Evolutionary conservation across 2,797 vertebrate genomes (phyloP), one percentile per base, ranked within the genome.

Genomic region (Pitangus sulphuratus): DNA sequence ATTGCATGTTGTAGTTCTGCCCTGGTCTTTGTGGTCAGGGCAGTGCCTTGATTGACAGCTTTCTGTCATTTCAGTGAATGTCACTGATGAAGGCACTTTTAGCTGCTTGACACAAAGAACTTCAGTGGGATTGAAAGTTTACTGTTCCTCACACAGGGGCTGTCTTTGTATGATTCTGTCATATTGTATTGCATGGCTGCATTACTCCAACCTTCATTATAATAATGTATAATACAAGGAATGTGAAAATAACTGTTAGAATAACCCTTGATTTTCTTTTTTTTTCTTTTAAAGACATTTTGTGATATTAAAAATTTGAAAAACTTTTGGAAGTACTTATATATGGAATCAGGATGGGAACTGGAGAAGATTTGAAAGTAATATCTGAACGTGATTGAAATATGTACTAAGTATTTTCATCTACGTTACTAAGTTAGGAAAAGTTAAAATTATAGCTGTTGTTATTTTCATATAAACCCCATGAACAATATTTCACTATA

Each of bases 61-160:
- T 92, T 79, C 35, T 85, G 78, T 72, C 2, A 1, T 44, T 42
- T 82, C 66, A 33, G 17, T 57, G 26, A 51, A 64, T 33, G 37
- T 47, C 14, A 50, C 28, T 2, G 7, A 35, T 16, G 4, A 90
- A 60, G 48, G 56, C 37, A 53, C n/a, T 87, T 84, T 19, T 61
- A 78, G 57, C 53, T 48, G 48, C 60, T 37, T 87, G 31, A 71
- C 33, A 68, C 15, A 45, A 47, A 83, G 79, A 83, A 74, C 7
- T 75, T 47, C 1, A 6, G 12, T 1, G 1, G 51, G n/a, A 72
- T 40, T 3, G 1, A 66, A 76, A 60, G 25, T 66, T 65, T 20
- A 18, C 35, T 53, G 0, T 61, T 88, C 22, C 31, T 75, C 4
- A 1, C 1, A 0, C 3, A 39, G 4, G 8, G 16, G 9, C 50